phyloP scores from a whole-genome alignment of 2,888 invertebrate genomes.

The Oscheius sp. region DNA sequence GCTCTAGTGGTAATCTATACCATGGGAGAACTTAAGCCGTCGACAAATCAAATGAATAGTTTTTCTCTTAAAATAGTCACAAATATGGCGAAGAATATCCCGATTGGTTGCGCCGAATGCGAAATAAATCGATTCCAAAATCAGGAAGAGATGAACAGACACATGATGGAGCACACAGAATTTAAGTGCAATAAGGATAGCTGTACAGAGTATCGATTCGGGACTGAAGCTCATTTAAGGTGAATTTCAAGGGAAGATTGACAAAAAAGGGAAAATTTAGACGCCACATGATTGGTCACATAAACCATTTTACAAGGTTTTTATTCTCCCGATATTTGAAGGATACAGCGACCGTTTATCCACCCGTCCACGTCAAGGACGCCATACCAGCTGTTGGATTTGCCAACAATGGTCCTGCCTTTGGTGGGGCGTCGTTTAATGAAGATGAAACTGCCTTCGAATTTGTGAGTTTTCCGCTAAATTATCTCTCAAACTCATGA shows the following conservation, averaged over 20 bases:
- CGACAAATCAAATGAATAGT: no score
- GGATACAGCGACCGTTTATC: conserved; percentile 33
- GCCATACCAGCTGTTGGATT: conserved; percentile 31
- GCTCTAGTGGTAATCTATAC: background rate
- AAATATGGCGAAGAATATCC: background rate
- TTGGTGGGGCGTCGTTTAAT: conserved; percentile 19
- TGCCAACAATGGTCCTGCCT: conserved; percentile 8
- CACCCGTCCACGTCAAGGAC: conserved; percentile 30
- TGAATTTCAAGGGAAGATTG: background rate
- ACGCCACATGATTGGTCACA: no score
- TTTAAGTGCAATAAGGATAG: background rate
- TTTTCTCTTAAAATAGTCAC: background rate
- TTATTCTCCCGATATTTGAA: conserved; percentile 33
- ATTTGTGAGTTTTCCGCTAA: conserved; percentile 1
- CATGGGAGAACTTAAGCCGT: background rate
- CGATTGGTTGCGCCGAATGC: background rate
- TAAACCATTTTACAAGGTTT: background rate
- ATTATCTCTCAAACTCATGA: background rate
- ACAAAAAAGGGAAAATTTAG: background rate
- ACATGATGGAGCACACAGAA: background rate
- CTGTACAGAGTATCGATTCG: background rate
- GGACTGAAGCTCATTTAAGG: conserved; percentile 13
- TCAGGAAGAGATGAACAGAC: background rate
- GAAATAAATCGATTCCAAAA: no score
- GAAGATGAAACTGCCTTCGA: conserved; percentile 1